These are phyloP conservation scores for Syrista parreyssii DNA, from an alignment of 2,888 invertebrate species.

Conservation along the genomic window DNA sequence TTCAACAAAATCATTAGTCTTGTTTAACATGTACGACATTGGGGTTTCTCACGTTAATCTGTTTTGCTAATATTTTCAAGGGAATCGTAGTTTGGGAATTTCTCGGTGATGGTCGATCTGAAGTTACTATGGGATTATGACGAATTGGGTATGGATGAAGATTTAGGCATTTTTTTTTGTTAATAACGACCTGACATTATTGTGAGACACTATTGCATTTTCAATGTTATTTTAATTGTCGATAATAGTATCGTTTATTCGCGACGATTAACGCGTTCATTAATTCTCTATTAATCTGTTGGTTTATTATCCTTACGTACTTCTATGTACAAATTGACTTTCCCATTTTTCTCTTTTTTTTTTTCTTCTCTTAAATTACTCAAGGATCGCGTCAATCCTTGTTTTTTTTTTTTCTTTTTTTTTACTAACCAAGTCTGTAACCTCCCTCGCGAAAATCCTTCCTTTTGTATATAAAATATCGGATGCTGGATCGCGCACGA, in stretches of 20 bases:
- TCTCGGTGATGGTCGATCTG: no score
- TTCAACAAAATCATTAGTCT: background rate
- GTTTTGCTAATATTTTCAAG: background rate
- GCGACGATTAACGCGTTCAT: background rate
- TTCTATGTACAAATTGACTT: slow-evolving; percentile 47
- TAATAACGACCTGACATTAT: background rate
- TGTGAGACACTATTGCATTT: background rate
- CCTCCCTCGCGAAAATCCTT: background rate
- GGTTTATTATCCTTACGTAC: slow-evolving; percentile 24
- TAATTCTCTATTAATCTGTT: slow-evolving; percentile 9
- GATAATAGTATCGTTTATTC: background rate
- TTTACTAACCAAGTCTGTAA: background rate
- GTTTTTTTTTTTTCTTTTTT: slow-evolving; percentile 15
- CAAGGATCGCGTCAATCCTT: slow-evolving; percentile 18
- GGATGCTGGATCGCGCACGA: background rate
- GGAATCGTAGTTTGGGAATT: background rate
- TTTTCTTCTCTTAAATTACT: slow-evolving; percentile 17
- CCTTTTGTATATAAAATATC: background rate
- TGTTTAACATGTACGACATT: background rate
- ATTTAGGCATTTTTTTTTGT: background rate
- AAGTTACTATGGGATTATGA: background rate
- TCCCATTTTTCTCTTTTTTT: slow-evolving; percentile 26
- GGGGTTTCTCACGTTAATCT: background rate
- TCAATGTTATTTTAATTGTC: background rate
- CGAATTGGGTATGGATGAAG: background rate